phyloP scores from a whole-genome alignment of 2,797 vertebrate genomes.

The Hemibagrus guttatus region DNA sequence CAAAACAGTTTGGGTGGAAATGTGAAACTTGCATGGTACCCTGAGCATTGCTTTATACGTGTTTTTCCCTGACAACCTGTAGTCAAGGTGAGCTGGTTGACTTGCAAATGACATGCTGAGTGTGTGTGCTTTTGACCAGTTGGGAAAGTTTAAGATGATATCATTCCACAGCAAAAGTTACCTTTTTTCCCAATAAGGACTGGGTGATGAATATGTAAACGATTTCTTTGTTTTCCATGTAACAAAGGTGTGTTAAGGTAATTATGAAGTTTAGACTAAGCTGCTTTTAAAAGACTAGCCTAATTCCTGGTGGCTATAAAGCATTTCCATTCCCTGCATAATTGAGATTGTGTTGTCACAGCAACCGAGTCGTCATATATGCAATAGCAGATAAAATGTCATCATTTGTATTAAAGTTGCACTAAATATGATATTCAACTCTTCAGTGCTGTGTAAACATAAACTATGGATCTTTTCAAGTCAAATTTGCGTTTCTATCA shows the following conservation, averaged over 20 bases:
- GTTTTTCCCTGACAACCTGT: conserved; percentile 44
- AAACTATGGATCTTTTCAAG: not conserved
- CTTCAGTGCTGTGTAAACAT: not conserved
- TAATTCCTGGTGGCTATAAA: not conserved
- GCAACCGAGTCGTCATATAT: not conserved
- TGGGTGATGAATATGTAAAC: not conserved
- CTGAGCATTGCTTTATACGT: conserved; percentile 33
- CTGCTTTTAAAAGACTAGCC: not conserved
- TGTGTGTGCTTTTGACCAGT: conserved; percentile 9
- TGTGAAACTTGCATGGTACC: not conserved
- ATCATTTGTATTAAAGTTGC: not conserved
- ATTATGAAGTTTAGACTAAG: not conserved
- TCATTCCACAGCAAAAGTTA: not conserved
- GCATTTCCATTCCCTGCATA: too few relatives aligned
- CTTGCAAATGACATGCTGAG: conserved; percentile 45
- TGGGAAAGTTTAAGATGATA: not conserved
- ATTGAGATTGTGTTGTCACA: not conserved
- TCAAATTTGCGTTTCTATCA: not conserved
- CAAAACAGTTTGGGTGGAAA: conserved; percentile 3
- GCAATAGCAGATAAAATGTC: not conserved
- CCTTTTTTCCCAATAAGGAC: not conserved
- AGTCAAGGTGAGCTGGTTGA: conserved; percentile 47
- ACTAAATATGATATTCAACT: not conserved
- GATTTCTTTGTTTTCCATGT: not conserved
- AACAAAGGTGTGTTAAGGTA: not conserved